Percentiles rank a stretch among this genome's conserved stretches.
phyloP scores from a whole-genome alignment of 2,888 invertebrate genomes.

The Rhagonycha lutea region DNA sequence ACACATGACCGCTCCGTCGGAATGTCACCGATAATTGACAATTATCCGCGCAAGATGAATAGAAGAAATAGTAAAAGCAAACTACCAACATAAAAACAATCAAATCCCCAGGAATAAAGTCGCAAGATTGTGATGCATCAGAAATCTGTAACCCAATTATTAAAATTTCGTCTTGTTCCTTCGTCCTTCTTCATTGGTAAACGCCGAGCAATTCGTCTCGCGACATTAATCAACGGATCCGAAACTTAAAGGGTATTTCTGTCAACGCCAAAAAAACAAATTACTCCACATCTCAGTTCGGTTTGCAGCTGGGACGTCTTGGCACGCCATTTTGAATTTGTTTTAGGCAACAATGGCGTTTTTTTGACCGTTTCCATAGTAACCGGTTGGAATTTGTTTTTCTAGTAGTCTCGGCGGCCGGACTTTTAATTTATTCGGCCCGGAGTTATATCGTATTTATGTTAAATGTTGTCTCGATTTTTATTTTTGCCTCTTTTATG shows the following conservation, averaged over 20 bases:
- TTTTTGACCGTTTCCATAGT: slow-evolving; percentile 48
- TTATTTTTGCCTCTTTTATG: slow-evolving; percentile 41
- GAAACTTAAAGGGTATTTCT: slow-evolving; percentile 50
- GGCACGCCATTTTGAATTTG: slow-evolving; percentile 53
- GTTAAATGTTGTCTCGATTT: slow-evolving; percentile 46
- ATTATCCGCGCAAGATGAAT: slow-evolving; percentile 11
- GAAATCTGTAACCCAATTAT: neutral
- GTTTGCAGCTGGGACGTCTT: slow-evolving; percentile 46
- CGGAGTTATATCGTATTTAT: slow-evolving; percentile 47
- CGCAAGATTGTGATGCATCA: too few relatives aligned
- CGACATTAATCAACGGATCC: slow-evolving; percentile 50
- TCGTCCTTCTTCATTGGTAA: slow-evolving; percentile 43
- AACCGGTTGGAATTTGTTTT: slow-evolving; percentile 49
- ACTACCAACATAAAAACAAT: neutral
- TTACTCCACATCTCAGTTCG: slow-evolving; percentile 48
- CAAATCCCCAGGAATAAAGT: too few relatives aligned
- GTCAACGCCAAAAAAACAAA: slow-evolving; percentile 50
- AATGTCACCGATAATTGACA: slow-evolving; percentile 30
- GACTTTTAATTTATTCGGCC: slow-evolving; percentile 49
- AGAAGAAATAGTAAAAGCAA: slow-evolving; percentile 8
- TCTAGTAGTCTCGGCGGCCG: slow-evolving; percentile 40
- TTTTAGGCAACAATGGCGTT: slow-evolving; percentile 51
- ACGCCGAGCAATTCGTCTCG: slow-evolving; percentile 47
- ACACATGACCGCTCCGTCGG: slow-evolving; percentile 19
- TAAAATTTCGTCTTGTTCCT: neutral